phyloP scores from a whole-genome alignment of 2,113 vertebrate species.

The Circaetus cinerascens region DNA sequence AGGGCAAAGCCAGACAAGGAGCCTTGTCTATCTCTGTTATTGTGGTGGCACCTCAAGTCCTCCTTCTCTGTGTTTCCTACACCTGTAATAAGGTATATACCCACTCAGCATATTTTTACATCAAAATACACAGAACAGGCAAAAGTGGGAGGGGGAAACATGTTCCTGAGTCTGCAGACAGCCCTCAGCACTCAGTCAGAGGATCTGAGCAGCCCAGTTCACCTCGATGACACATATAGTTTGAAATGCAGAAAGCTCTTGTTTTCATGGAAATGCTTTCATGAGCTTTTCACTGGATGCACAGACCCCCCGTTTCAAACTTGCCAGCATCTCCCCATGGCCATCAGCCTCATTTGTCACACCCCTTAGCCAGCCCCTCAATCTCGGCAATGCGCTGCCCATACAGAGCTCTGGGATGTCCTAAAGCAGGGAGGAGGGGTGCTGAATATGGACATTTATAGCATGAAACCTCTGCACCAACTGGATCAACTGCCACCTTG shows the following conservation, averaged over 20 bases:
- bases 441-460: no score
- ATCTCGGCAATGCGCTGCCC: fast-evolving
- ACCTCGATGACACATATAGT: not conserved
- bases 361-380: not conserved
- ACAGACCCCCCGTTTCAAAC: not conserved
- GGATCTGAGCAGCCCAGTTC: not conserved
- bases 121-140: not conserved
- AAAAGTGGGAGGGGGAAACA: not conserved
- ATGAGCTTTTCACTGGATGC: not conserved
- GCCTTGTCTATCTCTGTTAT: not conserved
- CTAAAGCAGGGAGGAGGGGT: not conserved
- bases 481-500: not conserved
- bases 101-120: not conserved
- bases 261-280: not conserved
- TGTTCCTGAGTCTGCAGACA: not conserved
- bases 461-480: not conserved
- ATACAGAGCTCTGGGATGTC: not conserved
- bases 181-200: not conserved
- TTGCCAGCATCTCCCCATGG: fast-evolving
- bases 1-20: not conserved
- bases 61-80: not conserved
- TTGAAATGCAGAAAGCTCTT: not conserved
- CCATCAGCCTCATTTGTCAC: not conserved
- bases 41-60: not conserved
- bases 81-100: not conserved